A percentile compares a stretch with the other conserved stretches of the same genome.
Evolutionary conservation across 2,113 vertebrate species (phyloP).

Genomic region (Neodontobutis hainanensis): DNA sequence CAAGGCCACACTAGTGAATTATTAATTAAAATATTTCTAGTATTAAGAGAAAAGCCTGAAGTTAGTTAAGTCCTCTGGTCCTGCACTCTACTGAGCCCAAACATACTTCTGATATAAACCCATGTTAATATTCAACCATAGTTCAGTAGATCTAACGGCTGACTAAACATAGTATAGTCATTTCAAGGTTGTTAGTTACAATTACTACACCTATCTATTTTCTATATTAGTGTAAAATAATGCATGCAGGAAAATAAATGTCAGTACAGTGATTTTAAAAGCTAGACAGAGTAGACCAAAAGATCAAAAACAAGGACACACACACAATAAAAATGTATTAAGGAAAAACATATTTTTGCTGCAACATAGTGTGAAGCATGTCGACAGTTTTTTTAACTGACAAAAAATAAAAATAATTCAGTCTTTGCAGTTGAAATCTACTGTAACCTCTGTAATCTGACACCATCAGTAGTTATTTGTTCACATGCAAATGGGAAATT

Average conservation of each 20-base stretch:
- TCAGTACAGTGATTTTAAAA: conserved; percentile 26
- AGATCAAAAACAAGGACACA: conserved; percentile 17
- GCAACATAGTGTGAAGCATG: conserved; percentile 25
- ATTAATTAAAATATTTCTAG: background rate
- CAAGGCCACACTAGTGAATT: background rate
- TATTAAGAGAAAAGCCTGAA: no score
- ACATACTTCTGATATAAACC: no score
- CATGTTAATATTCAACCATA: background rate
- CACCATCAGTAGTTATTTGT: conserved; percentile 55
- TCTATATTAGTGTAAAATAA: conserved; percentile 5
- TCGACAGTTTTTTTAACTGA: conserved; percentile 37
- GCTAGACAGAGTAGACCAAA: conserved; percentile 39
- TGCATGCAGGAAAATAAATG: conserved; percentile 23
- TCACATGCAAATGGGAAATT: conserved; percentile 71
- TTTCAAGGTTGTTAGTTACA: no score
- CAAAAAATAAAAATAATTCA: conserved; percentile 37
- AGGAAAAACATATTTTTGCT: conserved; percentile 43
- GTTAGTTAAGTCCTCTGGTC: no score
- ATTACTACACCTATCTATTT: background rate
- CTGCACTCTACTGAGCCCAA: no score
- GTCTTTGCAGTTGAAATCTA: conserved; percentile 34
- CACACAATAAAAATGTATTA: conserved; percentile 43
- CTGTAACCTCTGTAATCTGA: conserved; percentile 44
- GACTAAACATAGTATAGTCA: no score
- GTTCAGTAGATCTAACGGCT: no score